These are phyloP conservation scores for Pegea sp. DNA, from an alignment of 23 tunicate genomes.

Conservation along the genomic window DNA sequence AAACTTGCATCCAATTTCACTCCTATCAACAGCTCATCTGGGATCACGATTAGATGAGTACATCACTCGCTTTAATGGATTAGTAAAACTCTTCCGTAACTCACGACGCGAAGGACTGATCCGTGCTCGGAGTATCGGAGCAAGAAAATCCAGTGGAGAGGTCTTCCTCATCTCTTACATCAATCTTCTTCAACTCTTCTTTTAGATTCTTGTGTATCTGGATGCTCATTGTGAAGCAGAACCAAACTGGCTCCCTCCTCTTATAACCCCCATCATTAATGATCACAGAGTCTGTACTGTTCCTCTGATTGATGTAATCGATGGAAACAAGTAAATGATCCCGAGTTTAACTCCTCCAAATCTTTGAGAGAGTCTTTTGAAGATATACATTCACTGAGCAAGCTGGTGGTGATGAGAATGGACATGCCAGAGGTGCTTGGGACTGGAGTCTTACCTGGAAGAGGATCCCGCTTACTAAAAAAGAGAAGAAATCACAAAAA, in stretches of 20 bases:
- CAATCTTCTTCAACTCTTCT: too few relatives aligned
- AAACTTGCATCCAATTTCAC: background rate
- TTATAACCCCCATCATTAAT: slow-evolving; percentile 79
- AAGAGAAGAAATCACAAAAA: slow-evolving; percentile 41
- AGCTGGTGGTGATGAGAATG: slow-evolving; percentile 94
- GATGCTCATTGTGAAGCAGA: slow-evolving; percentile 99
- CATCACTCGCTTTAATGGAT: slow-evolving; percentile 56
- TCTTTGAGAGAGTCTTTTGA: background rate
- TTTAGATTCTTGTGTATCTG: slow-evolving; percentile 79
- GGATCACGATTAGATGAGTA: slow-evolving; percentile 47
- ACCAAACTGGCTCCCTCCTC: slow-evolving; percentile 94
- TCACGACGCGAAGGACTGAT: slow-evolving; percentile 83
- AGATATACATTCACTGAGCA: slow-evolving; percentile 93
- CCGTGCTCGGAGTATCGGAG: slow-evolving; percentile 93
- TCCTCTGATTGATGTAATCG: slow-evolving; percentile 94
- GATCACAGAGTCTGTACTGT: slow-evolving; percentile 75
- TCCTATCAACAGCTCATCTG: slow-evolving; percentile 26
- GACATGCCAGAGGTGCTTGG: slow-evolving; percentile 96
- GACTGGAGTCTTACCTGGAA: slow-evolving; percentile 97
- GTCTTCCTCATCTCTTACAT: too few relatives aligned
- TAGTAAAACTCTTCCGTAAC: slow-evolving; percentile 78
- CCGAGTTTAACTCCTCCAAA: background rate
- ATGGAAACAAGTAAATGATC: slow-evolving; percentile 52
- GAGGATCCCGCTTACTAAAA: slow-evolving; percentile 72
- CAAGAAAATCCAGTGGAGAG: slow-evolving; percentile 76